phyloP scores from a whole-genome alignment of 2,797 vertebrate genomes.

The Mus caroli region DNA sequence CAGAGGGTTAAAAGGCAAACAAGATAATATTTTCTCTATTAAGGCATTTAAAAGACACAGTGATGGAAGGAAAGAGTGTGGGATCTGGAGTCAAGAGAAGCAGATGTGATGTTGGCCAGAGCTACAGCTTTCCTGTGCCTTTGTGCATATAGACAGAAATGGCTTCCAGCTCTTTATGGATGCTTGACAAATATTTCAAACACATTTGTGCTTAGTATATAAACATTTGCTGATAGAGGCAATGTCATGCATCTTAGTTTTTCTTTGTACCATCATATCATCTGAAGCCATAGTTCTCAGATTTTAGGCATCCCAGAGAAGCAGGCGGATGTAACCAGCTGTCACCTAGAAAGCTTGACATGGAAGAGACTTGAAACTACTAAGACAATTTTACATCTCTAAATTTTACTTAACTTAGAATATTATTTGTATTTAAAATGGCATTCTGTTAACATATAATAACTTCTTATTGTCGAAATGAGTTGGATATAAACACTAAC shows the following conservation, averaged over 20 bases:
- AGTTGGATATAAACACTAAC: neutral
- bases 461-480: slow-evolving; percentile 19
- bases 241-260: slow-evolving; percentile 23
- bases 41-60: neutral
- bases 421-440: slow-evolving; percentile 22
- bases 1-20: neutral
- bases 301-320: neutral
- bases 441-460: neutral
- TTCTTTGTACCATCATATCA: neutral
- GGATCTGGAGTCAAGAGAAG: neutral
- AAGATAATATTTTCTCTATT: neutral
- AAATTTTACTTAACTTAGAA: slow-evolving; percentile 24
- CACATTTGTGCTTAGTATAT: neutral
- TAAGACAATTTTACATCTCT: neutral
- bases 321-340: neutral
- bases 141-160: neutral
- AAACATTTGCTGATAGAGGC: neutral
- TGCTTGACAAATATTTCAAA: slow-evolving; percentile 47
- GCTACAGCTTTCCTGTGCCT: neutral
- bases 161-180: neutral
- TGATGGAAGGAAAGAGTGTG: neutral
- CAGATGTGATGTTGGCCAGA: neutral
- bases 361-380: neutral
- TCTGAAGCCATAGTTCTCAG: neutral
- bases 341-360: neutral